These are phyloP conservation scores for Xenopus laevis DNA, from an alignment of 2,113 vertebrate genomes.

Conservation along the genomic window DNA sequence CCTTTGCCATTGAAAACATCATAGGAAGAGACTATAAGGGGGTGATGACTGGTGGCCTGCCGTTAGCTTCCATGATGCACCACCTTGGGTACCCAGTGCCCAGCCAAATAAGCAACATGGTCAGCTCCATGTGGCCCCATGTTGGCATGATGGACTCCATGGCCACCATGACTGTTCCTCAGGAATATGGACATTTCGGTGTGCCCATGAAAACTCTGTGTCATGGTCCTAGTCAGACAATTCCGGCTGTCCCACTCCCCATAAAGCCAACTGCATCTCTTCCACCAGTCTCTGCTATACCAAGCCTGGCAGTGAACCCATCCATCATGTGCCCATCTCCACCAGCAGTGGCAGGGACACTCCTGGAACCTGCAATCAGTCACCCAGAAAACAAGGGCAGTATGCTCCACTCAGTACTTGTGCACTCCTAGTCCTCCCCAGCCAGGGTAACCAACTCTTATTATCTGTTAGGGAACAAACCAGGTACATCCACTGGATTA, in stretches of 20 bases:
- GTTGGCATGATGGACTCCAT: slow-evolving; percentile 87
- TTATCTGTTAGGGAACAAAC: neutral
- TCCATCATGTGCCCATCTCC: slow-evolving; percentile 66
- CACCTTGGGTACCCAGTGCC: slow-evolving; percentile 89
- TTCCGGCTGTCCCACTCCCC: slow-evolving; percentile 89
- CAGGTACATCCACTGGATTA: neutral
- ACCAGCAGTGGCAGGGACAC: slow-evolving; percentile 49
- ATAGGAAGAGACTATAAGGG: slow-evolving; percentile 94
- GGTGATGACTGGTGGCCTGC: slow-evolving; percentile 82
- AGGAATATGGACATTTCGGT: slow-evolving; percentile 86
- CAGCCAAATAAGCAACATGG: slow-evolving; percentile 81
- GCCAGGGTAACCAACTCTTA: neutral
- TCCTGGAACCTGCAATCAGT: slow-evolving; percentile 64
- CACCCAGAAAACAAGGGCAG: slow-evolving; percentile 68
- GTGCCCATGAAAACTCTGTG: slow-evolving; percentile 88
- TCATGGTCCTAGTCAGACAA: slow-evolving; percentile 72
- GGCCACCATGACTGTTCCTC: slow-evolving; percentile 69
- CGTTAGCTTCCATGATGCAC: slow-evolving; percentile 92
- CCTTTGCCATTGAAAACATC: slow-evolving; percentile 89
- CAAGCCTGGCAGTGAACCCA: slow-evolving; percentile 67
- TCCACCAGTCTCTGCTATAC: slow-evolving; percentile 69
- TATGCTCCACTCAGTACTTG: slow-evolving; percentile 79
- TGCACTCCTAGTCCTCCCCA: slow-evolving; percentile 68
- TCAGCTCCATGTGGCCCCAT: slow-evolving; percentile 91
- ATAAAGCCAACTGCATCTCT: slow-evolving; percentile 88